These are phyloP conservation scores for Rachycentron canadum DNA, from an alignment of 2,797 vertebrate genomes.

Conservation along the genomic window DNA sequence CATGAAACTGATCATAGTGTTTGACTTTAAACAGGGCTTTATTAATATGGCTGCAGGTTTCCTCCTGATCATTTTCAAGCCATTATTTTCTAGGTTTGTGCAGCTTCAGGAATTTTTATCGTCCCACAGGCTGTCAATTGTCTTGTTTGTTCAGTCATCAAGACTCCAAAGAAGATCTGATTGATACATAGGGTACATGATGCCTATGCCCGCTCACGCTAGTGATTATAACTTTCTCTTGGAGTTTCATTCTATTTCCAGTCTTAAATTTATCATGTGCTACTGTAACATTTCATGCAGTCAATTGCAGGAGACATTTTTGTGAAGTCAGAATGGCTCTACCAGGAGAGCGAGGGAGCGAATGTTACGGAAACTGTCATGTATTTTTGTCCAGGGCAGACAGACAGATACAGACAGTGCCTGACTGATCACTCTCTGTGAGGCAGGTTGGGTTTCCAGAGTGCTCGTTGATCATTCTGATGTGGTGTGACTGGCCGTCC, in stretches of 20 bases:
- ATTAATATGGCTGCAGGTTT: not conserved
- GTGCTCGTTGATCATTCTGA: constrained; percentile 50
- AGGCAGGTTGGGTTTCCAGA: constrained; percentile 29
- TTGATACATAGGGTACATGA: not conserved
- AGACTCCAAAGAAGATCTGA: not conserved
- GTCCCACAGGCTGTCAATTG: not conserved
- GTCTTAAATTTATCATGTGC: not conserved
- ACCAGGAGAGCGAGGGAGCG: not conserved
- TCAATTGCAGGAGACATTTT: not conserved
- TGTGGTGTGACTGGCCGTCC: constrained; percentile 49
- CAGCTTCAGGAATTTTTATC: not conserved
- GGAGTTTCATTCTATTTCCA: not conserved
- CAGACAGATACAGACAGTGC: constrained; percentile 21
- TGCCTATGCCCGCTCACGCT: not conserved
- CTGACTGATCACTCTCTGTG: constrained; percentile 44
- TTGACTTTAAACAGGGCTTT: not conserved
- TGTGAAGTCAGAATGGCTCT: not conserved
- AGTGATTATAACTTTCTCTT: not conserved
- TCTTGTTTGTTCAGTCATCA: constrained; percentile 8
- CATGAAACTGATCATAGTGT: constrained; percentile 2
- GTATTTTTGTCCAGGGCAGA: not conserved
- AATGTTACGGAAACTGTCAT: not conserved
- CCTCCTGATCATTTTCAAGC: not conserved
- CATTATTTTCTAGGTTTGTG: not conserved
- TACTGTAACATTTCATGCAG: not conserved